Evolutionary conservation across 1,140 invertebrate genomes (phyloP), one percentile per base, ranked within the genome.

Genomic region (Condylostylus longicornis): DNA sequence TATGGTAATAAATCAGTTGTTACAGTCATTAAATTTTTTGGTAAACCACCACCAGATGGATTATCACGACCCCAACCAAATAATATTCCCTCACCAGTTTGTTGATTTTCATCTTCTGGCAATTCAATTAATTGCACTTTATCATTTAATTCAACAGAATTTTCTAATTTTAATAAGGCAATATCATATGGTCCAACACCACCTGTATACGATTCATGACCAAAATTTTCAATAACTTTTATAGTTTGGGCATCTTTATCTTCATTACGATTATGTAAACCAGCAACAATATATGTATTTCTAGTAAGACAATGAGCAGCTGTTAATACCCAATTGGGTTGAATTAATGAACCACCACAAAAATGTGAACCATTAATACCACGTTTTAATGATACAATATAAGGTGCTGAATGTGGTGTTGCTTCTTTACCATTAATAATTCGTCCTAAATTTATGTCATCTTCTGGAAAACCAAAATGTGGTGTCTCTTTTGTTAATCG

Each of bases 161-260:
- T 53, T 0, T 55, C 53, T 19, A 78, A 46, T 35, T 10, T 62
- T 15, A 81, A 49, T 2, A 82, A 38, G 14, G 70, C 75, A 18
- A 82, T 69, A 46, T 82, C 79, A 37, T 76, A 57, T 33, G 64
- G 64, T 7, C 59, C 64, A 13, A 69, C 68, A 15, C 61, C 61
- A 22, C 68, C 64, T 17, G 33, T 18, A 41, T 69, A 76, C 0
- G 52, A 41, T 9, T 66, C 54, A 42, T 77, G 72, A 0, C 65
- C 33, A 8, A 61, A 46, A 27, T 40, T 44, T 1, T 46, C 31
- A 0, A 27, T 36, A 10, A 31, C 47, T 14, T 31, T 1, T 1
- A 45, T 44, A 14, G 45, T 12, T 42, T 58, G 54, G 3, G 39
- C 44, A 2, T 40, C 21, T 0, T 53, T 23, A 1, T 37, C 41